Evolutionary conservation across 2,113 vertebrate genomes (phyloP), one percentile per base, ranked within the genome.

Genomic region (Hystrix brachyura): DNA sequence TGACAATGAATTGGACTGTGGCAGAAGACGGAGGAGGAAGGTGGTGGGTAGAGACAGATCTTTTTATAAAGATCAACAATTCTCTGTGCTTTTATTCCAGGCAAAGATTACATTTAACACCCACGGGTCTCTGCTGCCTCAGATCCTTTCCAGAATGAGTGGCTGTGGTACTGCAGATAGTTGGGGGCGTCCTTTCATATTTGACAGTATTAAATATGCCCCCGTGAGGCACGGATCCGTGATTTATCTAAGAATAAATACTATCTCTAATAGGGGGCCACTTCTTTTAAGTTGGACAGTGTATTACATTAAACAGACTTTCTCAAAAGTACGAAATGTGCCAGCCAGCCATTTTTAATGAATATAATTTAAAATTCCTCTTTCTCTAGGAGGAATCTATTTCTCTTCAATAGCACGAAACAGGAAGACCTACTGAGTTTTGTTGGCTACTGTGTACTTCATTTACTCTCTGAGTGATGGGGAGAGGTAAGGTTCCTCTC

Each of bases 161-260:
- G 97, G 97, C 98, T 98, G 98, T 98, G 98, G 95, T 97, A 96
- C 97, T 98, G 98, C 95, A 98, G 98, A 99, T 98, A 98, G 98
- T 99, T 99, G 98, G 97, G 98, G 98, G 98, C 98, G 98, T 97
- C 98, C 94, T 98, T 99, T 98, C 97, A 90, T 97, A 95, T 98
- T 95, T 97, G 97, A 98, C 98, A 96, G 98, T 98, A 98, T 99
- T 98, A 98, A 99, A 98, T 98, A 97, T 98, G 96, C 96, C 98
- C 98, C 94, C 98, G 98, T 97, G 96, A 98, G 98, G 97, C 98
- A 98, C 98, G 98, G 98, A 99, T 99, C 98, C 99, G 98, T 95
- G 87, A 97, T 98, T 99, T 99, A 99, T 99, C 98, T 98, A 97
- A 97, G 98, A 98, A 98, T 98, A 98, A 98, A 98, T 99, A 98